Conservation (phyloP, 64 coral and sea anemone species). For the Platygyra sinensis region DNA sequence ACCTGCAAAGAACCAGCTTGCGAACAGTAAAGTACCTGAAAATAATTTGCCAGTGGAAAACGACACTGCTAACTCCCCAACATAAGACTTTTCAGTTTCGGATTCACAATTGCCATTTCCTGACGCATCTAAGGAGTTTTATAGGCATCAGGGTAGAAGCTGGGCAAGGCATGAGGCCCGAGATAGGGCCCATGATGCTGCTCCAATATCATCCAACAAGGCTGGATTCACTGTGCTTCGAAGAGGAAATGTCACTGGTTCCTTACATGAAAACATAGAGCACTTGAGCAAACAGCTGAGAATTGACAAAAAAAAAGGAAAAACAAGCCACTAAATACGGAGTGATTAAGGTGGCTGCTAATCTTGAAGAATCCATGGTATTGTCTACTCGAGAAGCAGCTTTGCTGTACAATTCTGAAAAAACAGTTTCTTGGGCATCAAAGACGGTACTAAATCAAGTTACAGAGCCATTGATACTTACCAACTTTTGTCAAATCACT, state of each 20-base stretch:
- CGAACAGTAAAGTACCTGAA: not conserved
- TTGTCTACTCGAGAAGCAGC: constrained; percentile 5
- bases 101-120: no score
- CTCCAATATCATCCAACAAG: no score
- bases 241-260: not conserved
- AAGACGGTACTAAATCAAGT: not conserved
- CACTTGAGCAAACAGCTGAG: not conserved
- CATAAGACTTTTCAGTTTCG: no score
- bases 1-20: not conserved
- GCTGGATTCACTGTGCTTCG: not conserved
- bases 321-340: constrained; percentile 28
- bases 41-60: no score
- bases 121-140: no score
- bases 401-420: constrained; percentile 2
- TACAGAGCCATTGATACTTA: constrained; percentile 49
- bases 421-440: not conserved
- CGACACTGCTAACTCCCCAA: no score
- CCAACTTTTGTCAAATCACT: constrained; percentile 8
- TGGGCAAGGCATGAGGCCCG: no score
- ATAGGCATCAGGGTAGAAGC: no score
- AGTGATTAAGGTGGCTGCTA: constrained; percentile 25
- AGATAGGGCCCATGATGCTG: no score
- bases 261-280: not conserved
- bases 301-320: constrained; percentile 1
- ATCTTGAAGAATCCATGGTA: not conserved